Conservation (phyloP, 2,113 vertebrate species). For the Amblyornis subalaris region DNA sequence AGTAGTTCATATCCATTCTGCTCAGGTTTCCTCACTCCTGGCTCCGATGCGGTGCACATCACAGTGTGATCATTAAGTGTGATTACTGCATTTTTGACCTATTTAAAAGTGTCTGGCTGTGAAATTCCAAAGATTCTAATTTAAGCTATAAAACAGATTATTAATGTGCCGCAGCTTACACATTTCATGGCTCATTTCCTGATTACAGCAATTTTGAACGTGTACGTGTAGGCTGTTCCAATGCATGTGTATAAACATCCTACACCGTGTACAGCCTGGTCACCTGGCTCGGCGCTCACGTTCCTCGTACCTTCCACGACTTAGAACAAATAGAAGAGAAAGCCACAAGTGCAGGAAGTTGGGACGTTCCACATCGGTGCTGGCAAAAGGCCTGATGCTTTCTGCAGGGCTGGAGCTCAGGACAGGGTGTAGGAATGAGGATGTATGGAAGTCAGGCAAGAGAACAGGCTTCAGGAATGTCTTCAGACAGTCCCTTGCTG, state of each 20-base stretch:
- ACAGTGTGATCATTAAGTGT: conserved; percentile 35
- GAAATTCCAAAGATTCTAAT: conserved; percentile 54
- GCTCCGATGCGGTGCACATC: background rate
- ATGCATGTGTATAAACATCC: background rate
- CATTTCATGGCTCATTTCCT: conserved; percentile 54
- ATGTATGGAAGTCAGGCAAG: rapidly evolving
- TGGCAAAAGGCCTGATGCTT: background rate
- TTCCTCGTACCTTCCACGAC: background rate
- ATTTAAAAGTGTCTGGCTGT: conserved; percentile 59
- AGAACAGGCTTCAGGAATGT: background rate
- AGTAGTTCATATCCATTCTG: conserved; percentile 18
- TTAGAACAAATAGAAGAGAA: background rate
- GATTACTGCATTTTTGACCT: conserved; percentile 59
- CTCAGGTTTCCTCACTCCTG: conserved; percentile 18
- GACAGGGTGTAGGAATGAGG: background rate
- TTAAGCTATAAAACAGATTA: conserved; percentile 48
- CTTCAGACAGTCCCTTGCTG: background rate
- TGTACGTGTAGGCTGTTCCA: background rate
- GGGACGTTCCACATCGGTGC: rapidly evolving
- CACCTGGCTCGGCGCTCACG: rapidly evolving
- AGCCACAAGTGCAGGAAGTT: background rate
- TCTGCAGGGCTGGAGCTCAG: background rate
- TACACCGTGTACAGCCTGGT: background rate
- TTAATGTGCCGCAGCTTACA: background rate
- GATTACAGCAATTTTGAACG: background rate